Percentiles rank a stretch among this genome's conserved stretches.
phyloP scores from a whole-genome alignment of 2,113 vertebrate species.

The Chaenocephalus aceratus region DNA sequence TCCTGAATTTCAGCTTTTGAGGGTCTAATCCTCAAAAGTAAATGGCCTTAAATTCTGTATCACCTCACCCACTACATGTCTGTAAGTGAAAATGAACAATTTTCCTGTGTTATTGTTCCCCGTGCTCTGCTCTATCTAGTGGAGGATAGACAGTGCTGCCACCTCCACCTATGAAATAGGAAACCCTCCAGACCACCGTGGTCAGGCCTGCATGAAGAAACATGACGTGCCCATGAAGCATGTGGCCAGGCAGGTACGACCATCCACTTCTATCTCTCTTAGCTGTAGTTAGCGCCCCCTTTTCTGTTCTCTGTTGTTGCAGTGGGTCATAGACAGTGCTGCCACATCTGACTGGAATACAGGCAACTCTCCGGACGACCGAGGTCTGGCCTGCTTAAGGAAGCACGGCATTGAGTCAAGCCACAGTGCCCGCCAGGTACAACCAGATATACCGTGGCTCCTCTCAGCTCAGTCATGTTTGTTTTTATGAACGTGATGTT shows the following conservation, averaged over 20 bases:
- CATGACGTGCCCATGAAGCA: constrained; percentile 92
- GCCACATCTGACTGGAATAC: constrained; percentile 97
- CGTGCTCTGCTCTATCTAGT: constrained; percentile 85
- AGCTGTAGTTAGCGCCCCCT: constrained; percentile 68
- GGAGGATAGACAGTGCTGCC: constrained; percentile 99
- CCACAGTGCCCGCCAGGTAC: constrained; percentile 97
- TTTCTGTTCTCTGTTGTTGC: constrained; percentile 91
- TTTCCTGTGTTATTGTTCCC: constrained; percentile 57
- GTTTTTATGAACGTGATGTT: constrained; percentile 15
- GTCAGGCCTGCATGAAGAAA: constrained; percentile 94
- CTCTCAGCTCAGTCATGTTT: constrained; percentile 1
- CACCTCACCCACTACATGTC: background rate
- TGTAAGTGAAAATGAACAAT: constrained; percentile 31
- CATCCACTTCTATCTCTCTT: constrained; percentile 65
- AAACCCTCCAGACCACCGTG: constrained; percentile 93
- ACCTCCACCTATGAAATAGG: constrained; percentile 97
- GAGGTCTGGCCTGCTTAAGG: constrained; percentile 93
- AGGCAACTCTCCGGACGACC: constrained; percentile 91
- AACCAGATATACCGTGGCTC: constrained; percentile 64
- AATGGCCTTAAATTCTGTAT: background rate
- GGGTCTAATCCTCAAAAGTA: background rate
- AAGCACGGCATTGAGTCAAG: constrained; percentile 91
- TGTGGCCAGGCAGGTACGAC: constrained; percentile 95
- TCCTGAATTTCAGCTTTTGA: too few species aligned
- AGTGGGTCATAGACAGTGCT: constrained; percentile 98